Percentiles rank a stretch among this genome's conserved stretches.
Conservation (phyloP, 2,113 vertebrate genomes). For the Bujurquina vittata region DNA sequence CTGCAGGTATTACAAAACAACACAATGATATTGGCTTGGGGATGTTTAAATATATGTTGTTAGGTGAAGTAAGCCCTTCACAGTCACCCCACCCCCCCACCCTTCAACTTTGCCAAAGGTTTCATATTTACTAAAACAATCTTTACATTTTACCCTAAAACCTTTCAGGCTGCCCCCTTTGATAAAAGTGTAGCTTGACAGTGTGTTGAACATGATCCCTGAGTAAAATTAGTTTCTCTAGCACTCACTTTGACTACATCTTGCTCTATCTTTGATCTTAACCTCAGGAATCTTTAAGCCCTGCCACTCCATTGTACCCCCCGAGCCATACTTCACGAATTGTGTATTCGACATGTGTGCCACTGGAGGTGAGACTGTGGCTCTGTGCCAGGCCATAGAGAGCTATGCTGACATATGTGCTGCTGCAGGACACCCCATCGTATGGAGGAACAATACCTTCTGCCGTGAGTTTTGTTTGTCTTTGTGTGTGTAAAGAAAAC, state of each 20-base stretch:
- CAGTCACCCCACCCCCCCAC: too few species aligned
- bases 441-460: slow-evolving; percentile 87
- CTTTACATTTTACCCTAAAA: neutral
- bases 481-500: neutral
- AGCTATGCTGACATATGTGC: slow-evolving; percentile 86
- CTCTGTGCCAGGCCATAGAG: slow-evolving; percentile 87
- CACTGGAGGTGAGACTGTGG: slow-evolving; percentile 78
- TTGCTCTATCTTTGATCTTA: neutral
- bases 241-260: neutral
- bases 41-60: neutral
- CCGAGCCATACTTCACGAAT: slow-evolving; percentile 82
- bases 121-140: neutral
- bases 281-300: slow-evolving; percentile 84
- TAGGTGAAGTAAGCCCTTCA: neutral
- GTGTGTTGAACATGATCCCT: neutral
- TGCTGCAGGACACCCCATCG: slow-evolving; percentile 79
- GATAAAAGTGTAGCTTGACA: neutral
- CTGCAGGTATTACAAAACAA: neutral
- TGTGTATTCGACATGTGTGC: slow-evolving; percentile 88
- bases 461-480: slow-evolving; percentile 83
- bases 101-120: neutral
- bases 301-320: slow-evolving; percentile 81
- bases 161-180: neutral
- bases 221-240: neutral
- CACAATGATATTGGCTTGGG: neutral